A percentile compares a stretch with the other conserved stretches of the same genome.
Evolutionary conservation across 2,797 vertebrate species (phyloP).

Genomic region (Chrosomus eos): DNA sequence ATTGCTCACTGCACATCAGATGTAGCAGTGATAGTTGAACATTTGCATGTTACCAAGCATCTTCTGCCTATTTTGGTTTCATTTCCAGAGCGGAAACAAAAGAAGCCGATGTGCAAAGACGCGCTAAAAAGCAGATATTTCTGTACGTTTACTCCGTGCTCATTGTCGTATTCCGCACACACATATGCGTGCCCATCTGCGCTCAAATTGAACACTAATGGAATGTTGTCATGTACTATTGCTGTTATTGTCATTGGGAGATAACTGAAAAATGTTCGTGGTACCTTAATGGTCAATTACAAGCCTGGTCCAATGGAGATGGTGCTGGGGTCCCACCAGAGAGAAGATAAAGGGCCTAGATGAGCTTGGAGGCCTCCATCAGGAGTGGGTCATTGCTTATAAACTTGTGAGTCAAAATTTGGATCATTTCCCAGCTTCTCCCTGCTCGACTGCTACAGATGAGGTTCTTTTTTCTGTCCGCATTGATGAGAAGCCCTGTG

Average conservation of each 20-base stretch:
- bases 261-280: constrained; percentile 62
- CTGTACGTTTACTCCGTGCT: constrained; percentile 46
- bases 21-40: constrained; percentile 43
- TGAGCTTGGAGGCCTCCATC: constrained; percentile 66
- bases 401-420: constrained; percentile 62
- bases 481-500: constrained; percentile 60
- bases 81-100: constrained; percentile 54
- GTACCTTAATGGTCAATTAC: constrained; percentile 68
- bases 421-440: constrained; percentile 62
- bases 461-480: constrained; percentile 50
- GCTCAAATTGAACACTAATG: constrained; percentile 62
- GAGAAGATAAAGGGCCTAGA: constrained; percentile 60
- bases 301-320: constrained; percentile 60
- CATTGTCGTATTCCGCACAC: constrained; percentile 34
- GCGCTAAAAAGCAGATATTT: constrained; percentile 40
- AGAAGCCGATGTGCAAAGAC: constrained; percentile 51
- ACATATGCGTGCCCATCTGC: constrained; percentile 47
- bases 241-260: constrained; percentile 60
- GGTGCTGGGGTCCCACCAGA: constrained; percentile 61
- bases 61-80: constrained; percentile 57
- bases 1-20: constrained; percentile 53
- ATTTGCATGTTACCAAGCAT: constrained; percentile 52
- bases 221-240: constrained; percentile 63
- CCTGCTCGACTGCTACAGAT: constrained; percentile 59
- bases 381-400: constrained; percentile 65